Evolutionary conservation across 2,113 vertebrate genomes (phyloP).

Genomic region (Scolopax mira): DNA sequence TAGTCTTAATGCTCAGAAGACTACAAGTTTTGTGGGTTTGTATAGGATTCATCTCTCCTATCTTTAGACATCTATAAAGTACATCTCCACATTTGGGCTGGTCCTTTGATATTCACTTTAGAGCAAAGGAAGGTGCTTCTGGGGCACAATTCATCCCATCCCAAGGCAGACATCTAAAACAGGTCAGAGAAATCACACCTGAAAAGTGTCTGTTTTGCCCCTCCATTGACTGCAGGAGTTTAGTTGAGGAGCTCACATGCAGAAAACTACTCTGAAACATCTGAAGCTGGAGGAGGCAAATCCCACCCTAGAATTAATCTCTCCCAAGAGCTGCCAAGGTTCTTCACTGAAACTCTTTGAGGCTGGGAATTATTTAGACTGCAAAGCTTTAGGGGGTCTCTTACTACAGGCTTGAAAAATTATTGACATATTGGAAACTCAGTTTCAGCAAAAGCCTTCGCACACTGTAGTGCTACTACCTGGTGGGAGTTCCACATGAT

Average conservation of each 20-base stretch:
- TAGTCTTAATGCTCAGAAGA: background rate
- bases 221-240: background rate
- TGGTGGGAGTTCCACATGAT: background rate
- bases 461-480: background rate
- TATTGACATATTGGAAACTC: constrained; percentile 24
- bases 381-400: constrained; percentile 1
- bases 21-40: background rate
- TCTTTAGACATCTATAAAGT: constrained; percentile 19
- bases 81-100: background rate
- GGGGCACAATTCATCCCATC: background rate
- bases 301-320: background rate
- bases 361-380: constrained; percentile 22
- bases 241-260: background rate
- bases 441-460: background rate
- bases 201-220: background rate
- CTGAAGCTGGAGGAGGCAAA: background rate
- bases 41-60: background rate
- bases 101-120: constrained; percentile 25
- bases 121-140: background rate
- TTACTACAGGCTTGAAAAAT: background rate
- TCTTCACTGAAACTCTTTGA: background rate
- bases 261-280: background rate
- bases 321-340: background rate
- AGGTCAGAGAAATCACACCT: background rate
- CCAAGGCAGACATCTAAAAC: background rate